Evolutionary conservation across 2,888 invertebrate species (phyloP).

Genomic region (Drosophila lacicola): DNA sequence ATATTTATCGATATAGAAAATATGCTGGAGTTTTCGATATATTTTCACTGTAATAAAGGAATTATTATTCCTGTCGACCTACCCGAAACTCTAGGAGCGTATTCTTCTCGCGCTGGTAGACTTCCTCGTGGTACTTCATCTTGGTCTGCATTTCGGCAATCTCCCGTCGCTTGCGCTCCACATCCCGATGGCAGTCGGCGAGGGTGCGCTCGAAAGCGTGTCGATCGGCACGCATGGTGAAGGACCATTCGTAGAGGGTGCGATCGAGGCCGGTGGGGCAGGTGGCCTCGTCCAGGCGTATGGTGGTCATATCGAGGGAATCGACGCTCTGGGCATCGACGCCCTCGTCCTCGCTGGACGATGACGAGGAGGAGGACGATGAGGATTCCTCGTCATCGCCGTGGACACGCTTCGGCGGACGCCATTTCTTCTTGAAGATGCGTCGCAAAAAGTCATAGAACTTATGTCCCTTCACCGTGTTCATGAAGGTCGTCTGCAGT

Average conservation of each 20-base stretch:
- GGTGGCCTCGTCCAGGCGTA: conserved; percentile 89
- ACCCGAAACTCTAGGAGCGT: conserved; percentile 89
- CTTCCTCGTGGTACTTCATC: conserved; percentile 86
- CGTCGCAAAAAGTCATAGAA: conserved; percentile 91
- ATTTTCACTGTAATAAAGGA: too few species aligned
- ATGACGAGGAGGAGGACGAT: conserved; percentile 87
- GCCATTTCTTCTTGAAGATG: conserved; percentile 94
- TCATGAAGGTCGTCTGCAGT: conserved; percentile 87
- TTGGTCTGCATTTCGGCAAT: conserved; percentile 87
- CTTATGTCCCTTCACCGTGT: conserved; percentile 89
- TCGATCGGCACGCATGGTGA: conserved; percentile 87
- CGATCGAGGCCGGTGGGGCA: conserved; percentile 91
- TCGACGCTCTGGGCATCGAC: conserved; percentile 88
- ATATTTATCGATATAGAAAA: too few species aligned
- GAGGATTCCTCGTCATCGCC: conserved; percentile 86
- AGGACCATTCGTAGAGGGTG: conserved; percentile 89
- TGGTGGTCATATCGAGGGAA: conserved; percentile 88
- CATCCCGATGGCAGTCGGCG: conserved; percentile 86
- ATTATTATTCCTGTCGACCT: conserved; percentile 30
- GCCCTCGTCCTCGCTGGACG: conserved; percentile 86
- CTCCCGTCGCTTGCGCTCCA: conserved; percentile 87
- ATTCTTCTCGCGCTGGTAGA: conserved; percentile 87
- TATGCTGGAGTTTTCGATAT: too few species aligned
- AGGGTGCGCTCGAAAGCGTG: conserved; percentile 87
- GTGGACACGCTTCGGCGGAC: conserved; percentile 87